These are phyloP conservation scores for Catostylus mosaicus DNA, from an alignment of 30 jellyfish, hydroid and myxozoan species.

Conservation along the genomic window DNA sequence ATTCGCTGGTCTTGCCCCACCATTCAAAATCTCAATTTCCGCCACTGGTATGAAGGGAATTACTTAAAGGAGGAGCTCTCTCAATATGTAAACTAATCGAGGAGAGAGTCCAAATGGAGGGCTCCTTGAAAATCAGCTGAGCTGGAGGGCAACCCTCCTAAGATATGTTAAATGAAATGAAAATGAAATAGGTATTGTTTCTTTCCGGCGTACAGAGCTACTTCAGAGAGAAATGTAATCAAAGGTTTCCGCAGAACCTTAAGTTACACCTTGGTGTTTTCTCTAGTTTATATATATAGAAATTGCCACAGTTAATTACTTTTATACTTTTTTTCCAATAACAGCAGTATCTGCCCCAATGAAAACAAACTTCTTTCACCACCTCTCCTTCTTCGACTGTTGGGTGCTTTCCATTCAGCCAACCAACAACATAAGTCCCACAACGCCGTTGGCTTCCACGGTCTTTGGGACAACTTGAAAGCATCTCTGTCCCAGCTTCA, in stretches of 20 bases:
- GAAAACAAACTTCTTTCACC: background rate
- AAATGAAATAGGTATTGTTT: too few species aligned
- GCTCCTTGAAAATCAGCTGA: too few species aligned
- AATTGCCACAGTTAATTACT: background rate
- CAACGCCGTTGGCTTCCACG: background rate
- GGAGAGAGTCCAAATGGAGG: too few species aligned
- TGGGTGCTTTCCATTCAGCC: conserved; percentile 7
- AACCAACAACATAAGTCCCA: background rate
- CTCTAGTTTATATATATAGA: background rate
- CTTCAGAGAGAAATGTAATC: too few species aligned
- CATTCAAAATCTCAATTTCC: too few species aligned
- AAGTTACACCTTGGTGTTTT: background rate
- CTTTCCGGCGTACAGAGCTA: too few species aligned
- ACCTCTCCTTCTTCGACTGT: background rate
- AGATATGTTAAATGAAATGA: too few species aligned
- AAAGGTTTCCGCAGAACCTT: background rate
- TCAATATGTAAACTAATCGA: too few species aligned
- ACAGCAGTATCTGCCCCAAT: background rate
- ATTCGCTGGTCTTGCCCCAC: too few species aligned
- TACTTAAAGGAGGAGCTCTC: too few species aligned
- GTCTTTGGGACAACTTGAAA: background rate
- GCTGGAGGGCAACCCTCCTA: too few species aligned
- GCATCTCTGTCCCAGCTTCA: conserved; percentile 5
- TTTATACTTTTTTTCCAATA: background rate
- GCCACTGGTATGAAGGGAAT: too few species aligned